Conservation (phyloP, 2,113 vertebrate genomes). For the Hemicordylus capensis region DNA sequence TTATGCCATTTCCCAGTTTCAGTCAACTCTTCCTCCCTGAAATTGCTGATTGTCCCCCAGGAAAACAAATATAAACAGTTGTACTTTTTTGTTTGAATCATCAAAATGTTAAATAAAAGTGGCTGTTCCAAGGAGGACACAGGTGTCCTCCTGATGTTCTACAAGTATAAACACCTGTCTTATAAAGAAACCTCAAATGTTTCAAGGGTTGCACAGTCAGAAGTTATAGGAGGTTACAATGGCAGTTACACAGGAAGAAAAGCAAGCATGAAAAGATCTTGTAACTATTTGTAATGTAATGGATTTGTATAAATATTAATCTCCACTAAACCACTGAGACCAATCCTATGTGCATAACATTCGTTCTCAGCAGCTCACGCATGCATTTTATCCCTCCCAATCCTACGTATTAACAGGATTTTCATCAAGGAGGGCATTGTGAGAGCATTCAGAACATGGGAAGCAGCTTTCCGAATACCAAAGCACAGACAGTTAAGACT, state of each 20-base stretch:
- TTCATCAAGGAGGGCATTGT: not conserved
- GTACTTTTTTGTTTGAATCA: no score
- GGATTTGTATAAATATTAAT: not conserved
- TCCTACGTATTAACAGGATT: conserved; percentile 13
- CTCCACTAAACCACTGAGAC: not conserved
- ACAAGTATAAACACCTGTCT: not conserved
- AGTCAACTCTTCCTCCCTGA: no score
- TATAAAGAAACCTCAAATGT: not conserved
- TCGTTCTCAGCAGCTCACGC: not conserved
- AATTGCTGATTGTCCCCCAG: no score
- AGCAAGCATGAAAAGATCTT: not conserved
- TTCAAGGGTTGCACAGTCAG: not conserved
- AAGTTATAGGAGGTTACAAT: not conserved
- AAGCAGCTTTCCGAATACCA: not conserved
- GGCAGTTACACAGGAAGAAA: not conserved
- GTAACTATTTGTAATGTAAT: not conserved
- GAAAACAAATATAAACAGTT: no score
- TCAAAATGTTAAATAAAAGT: no score
- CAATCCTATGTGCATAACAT: not conserved
- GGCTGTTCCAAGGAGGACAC: no score
- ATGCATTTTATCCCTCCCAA: not conserved
- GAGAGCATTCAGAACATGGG: not conserved
- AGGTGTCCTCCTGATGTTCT: not conserved
- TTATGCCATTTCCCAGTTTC: no score
- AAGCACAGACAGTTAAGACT: not conserved